Conservation (phyloP, 2,113 vertebrate genomes). For the Chlorocebus sabaeus region DNA sequence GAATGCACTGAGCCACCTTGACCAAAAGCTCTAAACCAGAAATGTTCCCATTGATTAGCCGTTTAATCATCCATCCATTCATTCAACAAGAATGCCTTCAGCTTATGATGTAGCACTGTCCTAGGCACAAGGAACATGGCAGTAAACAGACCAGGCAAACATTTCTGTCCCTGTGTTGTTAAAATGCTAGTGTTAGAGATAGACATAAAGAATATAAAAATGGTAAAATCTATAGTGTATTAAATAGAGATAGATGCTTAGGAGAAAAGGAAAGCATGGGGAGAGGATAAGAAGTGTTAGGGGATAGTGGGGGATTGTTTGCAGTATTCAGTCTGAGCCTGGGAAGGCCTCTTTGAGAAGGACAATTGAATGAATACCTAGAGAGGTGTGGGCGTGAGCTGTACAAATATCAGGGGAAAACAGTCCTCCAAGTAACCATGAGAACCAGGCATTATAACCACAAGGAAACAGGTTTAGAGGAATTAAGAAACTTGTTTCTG, state of each 20-base stretch:
- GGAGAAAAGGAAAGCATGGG: background rate
- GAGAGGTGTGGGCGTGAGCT: background rate
- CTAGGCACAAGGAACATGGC: background rate
- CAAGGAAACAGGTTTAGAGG: background rate
- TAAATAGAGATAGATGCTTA: background rate
- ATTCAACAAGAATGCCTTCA: slow-evolving; percentile 22
- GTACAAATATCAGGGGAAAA: background rate
- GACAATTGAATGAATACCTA: background rate
- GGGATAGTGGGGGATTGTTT: background rate
- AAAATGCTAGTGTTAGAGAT: background rate
- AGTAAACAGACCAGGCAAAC: background rate
- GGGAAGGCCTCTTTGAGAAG: background rate
- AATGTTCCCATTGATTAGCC: slow-evolving; percentile 13
- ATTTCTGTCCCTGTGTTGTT: background rate
- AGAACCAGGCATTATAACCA: background rate
- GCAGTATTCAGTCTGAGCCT: background rate
- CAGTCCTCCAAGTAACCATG: background rate
- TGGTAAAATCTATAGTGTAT: background rate
- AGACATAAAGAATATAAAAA: background rate
- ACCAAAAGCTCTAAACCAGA: slow-evolving; percentile 11
- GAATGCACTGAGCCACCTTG: background rate
- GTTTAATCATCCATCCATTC: background rate
- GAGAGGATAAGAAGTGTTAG: background rate
- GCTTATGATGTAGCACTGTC: background rate
- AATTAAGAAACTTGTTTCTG: background rate